phyloP scores from a whole-genome alignment of 2,113 vertebrate species.

The Mus pahari region DNA sequence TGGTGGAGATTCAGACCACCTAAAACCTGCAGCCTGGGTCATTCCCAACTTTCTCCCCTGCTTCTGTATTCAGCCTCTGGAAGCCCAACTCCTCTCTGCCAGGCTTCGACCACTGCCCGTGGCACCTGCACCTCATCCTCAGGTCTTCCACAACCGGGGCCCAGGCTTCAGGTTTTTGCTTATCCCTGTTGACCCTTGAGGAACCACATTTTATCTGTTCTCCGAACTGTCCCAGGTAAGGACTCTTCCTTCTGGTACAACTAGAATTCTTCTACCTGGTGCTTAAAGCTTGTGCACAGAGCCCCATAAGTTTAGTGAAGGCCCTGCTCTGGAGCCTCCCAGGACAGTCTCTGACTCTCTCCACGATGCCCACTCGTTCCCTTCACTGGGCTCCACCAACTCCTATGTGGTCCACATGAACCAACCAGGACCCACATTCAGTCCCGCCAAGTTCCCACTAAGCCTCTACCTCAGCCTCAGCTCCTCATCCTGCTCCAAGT shows the following conservation, averaged over 20 bases:
- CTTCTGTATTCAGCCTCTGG: neutral
- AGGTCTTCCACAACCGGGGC: no score
- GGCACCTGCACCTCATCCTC: accelerated
- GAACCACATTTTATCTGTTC: accelerated
- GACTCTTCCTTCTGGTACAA: no score
- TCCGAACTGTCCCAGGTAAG: neutral
- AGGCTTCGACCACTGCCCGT: no score
- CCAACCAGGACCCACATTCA: neutral
- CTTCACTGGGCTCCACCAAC: no score
- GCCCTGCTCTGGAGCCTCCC: no score
- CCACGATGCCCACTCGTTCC: accelerated
- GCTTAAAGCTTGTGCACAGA: accelerated
- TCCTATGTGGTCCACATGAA: neutral
- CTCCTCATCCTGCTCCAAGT: no score
- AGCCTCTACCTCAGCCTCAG: neutral
- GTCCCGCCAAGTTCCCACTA: neutral
- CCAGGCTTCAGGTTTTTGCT: neutral
- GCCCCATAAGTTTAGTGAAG: accelerated
- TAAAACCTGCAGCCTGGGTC: neutral
- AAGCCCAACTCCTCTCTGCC: neutral
- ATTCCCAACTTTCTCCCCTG: neutral
- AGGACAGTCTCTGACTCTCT: neutral
- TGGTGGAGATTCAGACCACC: accelerated
- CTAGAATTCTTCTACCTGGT: no score
- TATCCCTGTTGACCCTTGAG: accelerated